These are phyloP conservation scores for Catocala sponsa DNA, from an alignment of 2,888 invertebrate species.

Conservation along the genomic window DNA sequence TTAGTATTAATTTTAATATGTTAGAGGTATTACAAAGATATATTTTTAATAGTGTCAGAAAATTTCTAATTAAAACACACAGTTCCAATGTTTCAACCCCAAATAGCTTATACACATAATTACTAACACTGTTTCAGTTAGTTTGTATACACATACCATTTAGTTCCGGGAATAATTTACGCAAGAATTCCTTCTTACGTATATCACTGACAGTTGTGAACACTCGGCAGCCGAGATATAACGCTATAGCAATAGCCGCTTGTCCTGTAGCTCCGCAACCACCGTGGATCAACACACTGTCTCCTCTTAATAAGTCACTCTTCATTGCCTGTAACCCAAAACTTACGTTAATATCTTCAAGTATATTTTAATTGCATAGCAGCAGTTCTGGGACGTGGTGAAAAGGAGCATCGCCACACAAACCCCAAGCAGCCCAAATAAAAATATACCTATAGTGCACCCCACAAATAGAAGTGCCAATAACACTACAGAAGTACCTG, in stretches of 20 bases:
- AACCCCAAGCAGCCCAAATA: no score
- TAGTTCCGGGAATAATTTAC: constrained; percentile 66
- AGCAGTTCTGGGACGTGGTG: no score
- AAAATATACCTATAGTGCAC: no score
- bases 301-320: constrained; percentile 28
- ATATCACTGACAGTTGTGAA: constrained; percentile 72
- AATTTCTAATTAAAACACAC: neutral
- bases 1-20: neutral
- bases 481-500: no score
- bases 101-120: no score
- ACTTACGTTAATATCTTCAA: neutral
- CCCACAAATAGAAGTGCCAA: no score
- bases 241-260: constrained; percentile 67
- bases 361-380: no score
- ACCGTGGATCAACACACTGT: constrained; percentile 52
- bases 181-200: constrained; percentile 69
- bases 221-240: constrained; percentile 65
- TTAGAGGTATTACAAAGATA: neutral
- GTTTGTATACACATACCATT: constrained; percentile 53
- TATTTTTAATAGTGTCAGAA: neutral
- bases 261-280: constrained; percentile 73
- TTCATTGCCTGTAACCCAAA: constrained; percentile 48
- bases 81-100: no score
- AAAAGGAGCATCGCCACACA: no score
- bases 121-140: neutral